Conservation (phyloP, 2,888 invertebrate species). For the Athalia cordata region DNA sequence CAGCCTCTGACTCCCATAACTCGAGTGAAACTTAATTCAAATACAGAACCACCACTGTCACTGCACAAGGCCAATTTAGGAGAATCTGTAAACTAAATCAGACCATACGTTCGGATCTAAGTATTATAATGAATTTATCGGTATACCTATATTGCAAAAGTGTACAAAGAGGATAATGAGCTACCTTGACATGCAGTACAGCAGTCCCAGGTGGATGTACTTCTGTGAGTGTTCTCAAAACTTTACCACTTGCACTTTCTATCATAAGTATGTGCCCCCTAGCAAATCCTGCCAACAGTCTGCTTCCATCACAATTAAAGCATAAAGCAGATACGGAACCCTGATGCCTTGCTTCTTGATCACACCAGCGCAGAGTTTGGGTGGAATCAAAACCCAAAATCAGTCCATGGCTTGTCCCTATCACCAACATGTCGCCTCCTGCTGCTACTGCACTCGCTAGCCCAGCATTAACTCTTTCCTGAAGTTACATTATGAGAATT, state of each 20-base stretch:
- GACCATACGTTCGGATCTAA: conserved; percentile 46
- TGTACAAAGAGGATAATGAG: conserved; percentile 12
- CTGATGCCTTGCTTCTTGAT: conserved; percentile 82
- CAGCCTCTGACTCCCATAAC: conserved; percentile 91
- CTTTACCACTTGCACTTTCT: conserved; percentile 87
- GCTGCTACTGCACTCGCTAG: conserved; percentile 90
- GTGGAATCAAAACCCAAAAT: conserved; percentile 90
- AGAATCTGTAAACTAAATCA: conserved; percentile 80
- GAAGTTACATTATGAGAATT: conserved; percentile 52
- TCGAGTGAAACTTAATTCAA: conserved; percentile 92
- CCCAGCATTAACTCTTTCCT: conserved; percentile 94
- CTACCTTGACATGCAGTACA: conserved; percentile 83
- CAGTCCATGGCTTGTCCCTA: conserved; percentile 96
- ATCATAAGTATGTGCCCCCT: conserved; percentile 94
- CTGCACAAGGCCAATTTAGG: conserved; percentile 86
- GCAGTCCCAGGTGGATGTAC: conserved; percentile 90
- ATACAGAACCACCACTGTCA: conserved; percentile 97
- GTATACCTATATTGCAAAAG: neutral
- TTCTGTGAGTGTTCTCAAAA: conserved; percentile 84
- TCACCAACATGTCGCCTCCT: conserved; percentile 85
- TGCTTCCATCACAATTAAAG: conserved; percentile 90
- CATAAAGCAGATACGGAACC: conserved; percentile 89
- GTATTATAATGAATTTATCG: too few species aligned
- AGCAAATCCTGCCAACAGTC: conserved; percentile 86
- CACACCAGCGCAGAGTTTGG: conserved; percentile 93